Evolutionary conservation across 2,113 vertebrate genomes (phyloP).

Genomic region (Odobenus rosmarus): DNA sequence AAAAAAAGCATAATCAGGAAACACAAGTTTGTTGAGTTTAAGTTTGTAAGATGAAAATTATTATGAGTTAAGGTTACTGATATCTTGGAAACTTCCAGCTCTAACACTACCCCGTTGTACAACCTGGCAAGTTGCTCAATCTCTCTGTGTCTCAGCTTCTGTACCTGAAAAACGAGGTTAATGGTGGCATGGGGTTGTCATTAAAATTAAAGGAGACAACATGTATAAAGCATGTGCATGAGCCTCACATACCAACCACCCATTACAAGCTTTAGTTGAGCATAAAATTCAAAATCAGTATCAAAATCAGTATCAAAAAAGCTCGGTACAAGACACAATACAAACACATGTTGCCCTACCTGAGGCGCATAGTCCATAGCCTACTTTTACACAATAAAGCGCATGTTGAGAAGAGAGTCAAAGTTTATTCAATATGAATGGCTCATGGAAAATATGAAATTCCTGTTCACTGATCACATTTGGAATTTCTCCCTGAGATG

Average conservation of each 20-base stretch:
- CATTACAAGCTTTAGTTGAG: not conserved
- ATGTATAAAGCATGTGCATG: not conserved
- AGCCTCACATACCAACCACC: not conserved
- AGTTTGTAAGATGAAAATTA: not conserved
- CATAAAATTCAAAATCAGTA: slow-evolving; percentile 1
- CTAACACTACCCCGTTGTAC: not conserved
- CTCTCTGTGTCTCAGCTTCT: not conserved
- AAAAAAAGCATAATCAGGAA: not conserved
- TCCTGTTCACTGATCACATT: slow-evolving; percentile 24
- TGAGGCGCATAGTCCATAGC: not conserved
- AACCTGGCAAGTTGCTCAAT: not conserved
- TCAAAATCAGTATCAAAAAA: not conserved
- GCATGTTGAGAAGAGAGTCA: not conserved
- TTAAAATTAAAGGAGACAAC: not conserved
- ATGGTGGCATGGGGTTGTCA: not conserved
- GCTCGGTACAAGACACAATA: not conserved
- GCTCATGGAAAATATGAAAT: slow-evolving; percentile 51
- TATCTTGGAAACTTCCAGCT: not conserved
- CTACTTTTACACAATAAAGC: slow-evolving; percentile 36
- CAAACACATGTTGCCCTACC: not conserved
- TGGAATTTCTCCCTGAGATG: not conserved
- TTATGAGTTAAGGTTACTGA: not conserved
- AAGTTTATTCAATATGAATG: slow-evolving; percentile 6
- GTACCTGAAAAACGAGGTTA: not conserved
- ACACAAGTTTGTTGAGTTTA: not conserved